Evolutionary conservation across 1,140 invertebrate species (phyloP).

Genomic region (Drosophila equinoxialis): DNA sequence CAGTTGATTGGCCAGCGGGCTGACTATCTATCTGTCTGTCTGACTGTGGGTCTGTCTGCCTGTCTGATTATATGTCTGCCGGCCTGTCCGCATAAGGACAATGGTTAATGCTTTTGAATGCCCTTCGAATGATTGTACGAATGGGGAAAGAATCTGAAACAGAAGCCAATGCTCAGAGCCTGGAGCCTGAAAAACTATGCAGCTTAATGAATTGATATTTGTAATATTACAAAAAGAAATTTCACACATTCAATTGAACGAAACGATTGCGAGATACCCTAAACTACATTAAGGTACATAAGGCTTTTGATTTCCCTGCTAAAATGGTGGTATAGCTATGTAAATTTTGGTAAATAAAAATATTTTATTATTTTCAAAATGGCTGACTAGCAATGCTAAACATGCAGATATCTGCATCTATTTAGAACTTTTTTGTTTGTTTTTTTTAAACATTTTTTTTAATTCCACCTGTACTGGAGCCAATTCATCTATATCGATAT

Average conservation of each 20-base stretch:
- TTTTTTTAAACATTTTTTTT: too few species aligned
- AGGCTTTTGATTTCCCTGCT: background rate
- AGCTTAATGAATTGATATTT: constrained; percentile 21
- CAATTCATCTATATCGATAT: background rate
- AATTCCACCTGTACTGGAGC: too few species aligned
- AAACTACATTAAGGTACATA: background rate
- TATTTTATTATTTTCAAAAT: too few species aligned
- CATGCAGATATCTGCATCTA: too few species aligned
- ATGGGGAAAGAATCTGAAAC: background rate
- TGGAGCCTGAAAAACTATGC: background rate
- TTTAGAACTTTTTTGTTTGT: too few species aligned
- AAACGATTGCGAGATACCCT: background rate
- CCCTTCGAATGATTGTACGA: background rate
- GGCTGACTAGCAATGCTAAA: too few species aligned
- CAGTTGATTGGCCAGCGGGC: constrained; percentile 14
- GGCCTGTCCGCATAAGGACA: background rate
- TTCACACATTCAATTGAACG: constrained; percentile 3
- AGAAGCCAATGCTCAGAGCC: background rate
- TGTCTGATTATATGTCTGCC: constrained; percentile 2
- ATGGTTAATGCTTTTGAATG: constrained; percentile 8
- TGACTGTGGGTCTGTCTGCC: background rate
- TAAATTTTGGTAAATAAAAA: too few species aligned
- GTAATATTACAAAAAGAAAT: constrained; percentile 4
- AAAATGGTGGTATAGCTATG: too few species aligned
- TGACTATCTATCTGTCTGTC: constrained; percentile 7